Conservation (phyloP, 1,140 invertebrate species). For the Pollicipes pollicipes region DNA sequence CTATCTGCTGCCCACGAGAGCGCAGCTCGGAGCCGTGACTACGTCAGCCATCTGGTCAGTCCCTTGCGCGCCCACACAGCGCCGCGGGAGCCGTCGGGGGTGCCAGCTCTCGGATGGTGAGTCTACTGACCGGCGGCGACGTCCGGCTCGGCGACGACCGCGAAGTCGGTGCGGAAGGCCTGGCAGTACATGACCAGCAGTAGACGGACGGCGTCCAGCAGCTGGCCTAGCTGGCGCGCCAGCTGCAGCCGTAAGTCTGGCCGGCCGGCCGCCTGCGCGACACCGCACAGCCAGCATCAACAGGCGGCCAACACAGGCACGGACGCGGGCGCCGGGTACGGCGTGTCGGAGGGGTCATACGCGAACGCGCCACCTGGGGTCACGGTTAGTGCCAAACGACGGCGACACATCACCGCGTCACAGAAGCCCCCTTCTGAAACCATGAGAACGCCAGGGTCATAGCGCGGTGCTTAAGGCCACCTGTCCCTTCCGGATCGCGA, state of each 20-base stretch:
- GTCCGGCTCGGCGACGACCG: constrained; percentile 24
- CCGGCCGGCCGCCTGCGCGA: neutral
- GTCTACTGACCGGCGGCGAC: neutral
- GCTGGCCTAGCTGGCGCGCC: neutral
- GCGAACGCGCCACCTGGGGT: too few species aligned
- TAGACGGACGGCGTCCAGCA: neutral
- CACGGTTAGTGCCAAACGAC: too few species aligned
- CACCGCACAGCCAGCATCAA: too few species aligned
- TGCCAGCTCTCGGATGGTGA: neutral
- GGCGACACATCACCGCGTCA: too few species aligned
- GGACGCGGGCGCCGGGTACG: too few species aligned
- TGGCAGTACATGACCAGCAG: constrained; percentile 60
- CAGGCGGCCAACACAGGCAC: too few species aligned
- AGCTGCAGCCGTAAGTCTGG: neutral
- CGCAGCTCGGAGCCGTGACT: neutral
- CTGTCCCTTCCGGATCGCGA: too few species aligned
- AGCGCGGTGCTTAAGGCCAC: too few species aligned
- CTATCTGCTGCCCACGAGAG: neutral
- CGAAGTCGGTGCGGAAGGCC: constrained; percentile 67
- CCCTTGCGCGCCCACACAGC: neutral
- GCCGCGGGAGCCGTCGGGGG: too few species aligned
- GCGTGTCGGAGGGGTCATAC: too few species aligned
- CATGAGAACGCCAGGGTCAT: too few species aligned
- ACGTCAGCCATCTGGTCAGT: neutral
- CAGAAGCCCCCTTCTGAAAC: too few species aligned